Evolutionary conservation across 2,797 vertebrate species (phyloP).

Genomic region (Danio albolineatus): DNA sequence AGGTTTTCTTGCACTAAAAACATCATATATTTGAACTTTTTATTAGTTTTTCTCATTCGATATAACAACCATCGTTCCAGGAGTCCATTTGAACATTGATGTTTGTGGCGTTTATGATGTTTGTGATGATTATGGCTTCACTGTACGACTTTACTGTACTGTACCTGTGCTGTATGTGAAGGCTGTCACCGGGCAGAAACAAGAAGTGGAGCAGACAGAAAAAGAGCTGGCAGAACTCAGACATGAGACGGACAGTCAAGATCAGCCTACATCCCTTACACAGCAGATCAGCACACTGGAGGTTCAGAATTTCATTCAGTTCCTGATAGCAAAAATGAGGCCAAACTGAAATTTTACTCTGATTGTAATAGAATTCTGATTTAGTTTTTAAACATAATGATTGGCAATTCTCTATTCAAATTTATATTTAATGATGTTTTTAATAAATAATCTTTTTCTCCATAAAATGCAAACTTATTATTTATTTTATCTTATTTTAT

Average conservation of each 20-base stretch:
- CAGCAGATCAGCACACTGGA: conserved; percentile 53
- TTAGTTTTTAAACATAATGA: not conserved
- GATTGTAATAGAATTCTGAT: not conserved
- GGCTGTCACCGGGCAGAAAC: conserved; percentile 36
- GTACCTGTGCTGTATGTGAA: conserved; percentile 7
- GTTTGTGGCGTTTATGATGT: not conserved
- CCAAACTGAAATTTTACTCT: not conserved
- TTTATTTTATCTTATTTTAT: not conserved
- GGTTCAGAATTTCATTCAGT: conserved; percentile 1
- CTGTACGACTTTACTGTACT: too few relatives aligned
- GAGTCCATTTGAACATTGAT: not conserved
- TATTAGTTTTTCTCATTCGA: not conserved
- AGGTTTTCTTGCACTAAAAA: not conserved
- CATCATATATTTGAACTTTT: not conserved
- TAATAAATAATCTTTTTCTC: not conserved
- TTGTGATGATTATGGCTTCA: not conserved
- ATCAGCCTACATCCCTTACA: conserved; percentile 1
- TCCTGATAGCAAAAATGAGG: not conserved
- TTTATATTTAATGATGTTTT: not conserved
- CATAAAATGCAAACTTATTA: not conserved
- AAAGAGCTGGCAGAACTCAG: conserved; percentile 34
- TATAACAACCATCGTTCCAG: not conserved
- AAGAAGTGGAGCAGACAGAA: conserved; percentile 43
- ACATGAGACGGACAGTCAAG: conserved; percentile 21
- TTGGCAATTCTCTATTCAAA: not conserved